phyloP scores from a whole-genome alignment of 1,140 invertebrate species.

The Pachypeltis micranthus region DNA sequence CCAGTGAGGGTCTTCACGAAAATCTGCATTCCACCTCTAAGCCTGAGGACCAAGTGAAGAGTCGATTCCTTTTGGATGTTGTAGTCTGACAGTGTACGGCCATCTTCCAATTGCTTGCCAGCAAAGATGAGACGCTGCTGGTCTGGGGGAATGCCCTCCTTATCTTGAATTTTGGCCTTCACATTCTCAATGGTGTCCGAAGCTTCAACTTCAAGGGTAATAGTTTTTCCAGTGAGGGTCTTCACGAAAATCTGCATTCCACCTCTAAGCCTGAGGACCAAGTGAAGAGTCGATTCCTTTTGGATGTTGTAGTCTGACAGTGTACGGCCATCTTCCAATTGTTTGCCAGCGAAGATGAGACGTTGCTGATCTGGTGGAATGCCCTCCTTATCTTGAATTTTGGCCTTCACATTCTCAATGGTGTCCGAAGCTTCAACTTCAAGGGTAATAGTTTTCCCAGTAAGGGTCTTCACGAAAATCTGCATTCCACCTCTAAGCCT shows the following conservation, averaged over 20 bases:
- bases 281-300: constrained; percentile 63
- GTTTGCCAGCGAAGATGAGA: constrained; percentile 65
- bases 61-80: constrained; percentile 71
- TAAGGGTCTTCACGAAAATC: constrained; percentile 58
- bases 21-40: constrained; percentile 62
- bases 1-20: constrained; percentile 77
- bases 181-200: constrained; percentile 92
- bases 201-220: constrained; percentile 84
- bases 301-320: constrained; percentile 62
- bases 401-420: constrained; percentile 66
- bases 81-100: constrained; percentile 57
- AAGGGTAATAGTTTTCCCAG: constrained; percentile 60
- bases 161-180: constrained; percentile 85
- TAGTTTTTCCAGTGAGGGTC: constrained; percentile 87
- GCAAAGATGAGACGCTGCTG: constrained; percentile 47
- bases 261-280: constrained; percentile 55
- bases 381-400: constrained; percentile 61
- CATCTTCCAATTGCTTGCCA: constrained; percentile 71
- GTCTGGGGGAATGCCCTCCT: constrained; percentile 58
- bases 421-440: constrained; percentile 64
- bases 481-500: constrained; percentile 57
- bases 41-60: constrained; percentile 56
- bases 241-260: constrained; percentile 94
- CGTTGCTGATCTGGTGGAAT: constrained; percentile 61
- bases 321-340: constrained; percentile 69